Base-by-base conservation (phyloP, 2,888 invertebrate species). In the Calliphora vomitoria region DNA sequence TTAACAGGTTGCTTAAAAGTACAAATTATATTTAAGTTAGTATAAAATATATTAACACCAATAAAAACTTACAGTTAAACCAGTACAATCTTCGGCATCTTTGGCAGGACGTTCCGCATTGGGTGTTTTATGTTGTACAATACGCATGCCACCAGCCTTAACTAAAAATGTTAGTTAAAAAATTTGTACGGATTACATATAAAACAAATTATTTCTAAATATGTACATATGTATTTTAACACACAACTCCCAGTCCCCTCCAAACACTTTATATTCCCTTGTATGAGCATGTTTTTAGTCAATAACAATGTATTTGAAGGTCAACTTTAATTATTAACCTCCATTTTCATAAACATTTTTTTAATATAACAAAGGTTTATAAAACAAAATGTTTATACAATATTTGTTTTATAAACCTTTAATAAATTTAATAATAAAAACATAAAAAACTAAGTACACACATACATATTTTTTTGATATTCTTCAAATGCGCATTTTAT, bases 61-160 rank as follows among this genome's bases (percentile, higher is more conserved):
- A 31, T 4, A 58, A 41, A 80, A 44, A 81, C 87, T 96, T 38
- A 97, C 96, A 79, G 96, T 96, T 0, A 97, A 94, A 58, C 96
- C 96, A 0, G 96, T 96, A 86, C 96, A 95, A 91, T 97, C 97
- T 92, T 96, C 97, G 75, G 95, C 95, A 90, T 95, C 95, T 92
- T 95, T 96, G 15, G 94, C 94, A 79, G 96, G 96, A 89, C 96
- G 96, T 90, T 95, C 94, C 58, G 95, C 94, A 90, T 96, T 96
- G 8, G 96, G 95, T 1, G 95, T 94, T 93, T 98, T 98, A 92
- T 98, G 97, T 91, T 98, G 98, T 15, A 97, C 97, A 91, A 98
- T 98, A 90, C 98, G 95, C 98, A 98, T 98, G 3, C 98, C 98
- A 74, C 98, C 98, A 82, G 97, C 98, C 95, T 98, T 98, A 4